Evolutionary conservation across 2,113 vertebrate species (phyloP), one percentile per base, ranked within the genome.

Genomic region (Atherinomorus stipes): DNA sequence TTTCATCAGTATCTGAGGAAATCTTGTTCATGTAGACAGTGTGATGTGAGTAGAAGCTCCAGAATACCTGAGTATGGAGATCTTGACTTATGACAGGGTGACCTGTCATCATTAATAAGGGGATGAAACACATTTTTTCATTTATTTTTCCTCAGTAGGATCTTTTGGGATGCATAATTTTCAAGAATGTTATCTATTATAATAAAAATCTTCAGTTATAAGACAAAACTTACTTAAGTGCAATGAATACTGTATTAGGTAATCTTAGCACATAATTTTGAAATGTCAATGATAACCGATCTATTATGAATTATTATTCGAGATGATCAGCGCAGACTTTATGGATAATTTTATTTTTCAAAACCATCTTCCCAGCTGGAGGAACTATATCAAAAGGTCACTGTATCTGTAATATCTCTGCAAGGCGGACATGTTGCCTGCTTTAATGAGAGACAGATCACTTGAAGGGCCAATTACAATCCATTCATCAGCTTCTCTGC

Each of bases 301-400:
- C 44, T 63, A 84, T 87, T 62, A 53, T 15, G 25, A 21, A 61
- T 67, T 21, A 63, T 40, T 71, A 49, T 25, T 28, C 0, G 37
- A 58, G 61, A 52, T 71, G 64, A 73, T 85, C 44, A 70, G 60
- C 54, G 67, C 59, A 72, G 28, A 64, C 69, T 59, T 23, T 60
- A 63, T 57, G 19, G 25, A 62, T 12, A 28, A 42, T 56, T 70
- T 28, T 22, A 37, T 58, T 63, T 50, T 54, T 45, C 19, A 19
- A 8, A 23, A 66, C 25, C 13, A 28, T 13, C 38, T 51, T 63
- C 50, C 62, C 25, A 10, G 64, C 61, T 52, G 28, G 45, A 59
- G 11, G n/a, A 79, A 67, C 52, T 57, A 61, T 78, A 79, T 79
- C 50, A 58, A 84, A 81, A 85, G 81, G 65, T 80, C 64, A 76